phyloP scores from a whole-genome alignment of 2,888 invertebrate species.

The Lochmaea capreae region DNA sequence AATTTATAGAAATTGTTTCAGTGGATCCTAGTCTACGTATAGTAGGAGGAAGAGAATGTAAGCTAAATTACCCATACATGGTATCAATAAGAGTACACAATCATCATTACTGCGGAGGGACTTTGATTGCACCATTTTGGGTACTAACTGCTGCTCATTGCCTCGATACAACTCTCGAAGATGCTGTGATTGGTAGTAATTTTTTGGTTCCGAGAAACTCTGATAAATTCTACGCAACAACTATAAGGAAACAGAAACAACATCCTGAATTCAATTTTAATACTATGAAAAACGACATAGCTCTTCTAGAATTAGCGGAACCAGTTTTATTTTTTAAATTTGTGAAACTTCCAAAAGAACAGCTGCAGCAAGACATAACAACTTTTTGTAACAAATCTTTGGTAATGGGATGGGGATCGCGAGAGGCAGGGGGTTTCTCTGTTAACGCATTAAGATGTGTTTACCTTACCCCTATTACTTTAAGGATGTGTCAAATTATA shows the following conservation, averaged over 20 bases:
- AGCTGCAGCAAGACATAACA: not conserved
- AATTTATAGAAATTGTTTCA: not conserved
- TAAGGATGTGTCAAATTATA: not conserved
- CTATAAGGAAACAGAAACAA: not conserved
- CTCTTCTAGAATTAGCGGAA: not conserved
- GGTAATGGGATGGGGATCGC: slow-evolving; percentile 19
- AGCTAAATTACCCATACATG: slow-evolving; percentile 29
- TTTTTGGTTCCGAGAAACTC: not conserved
- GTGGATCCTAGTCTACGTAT: not conserved
- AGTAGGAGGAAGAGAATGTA: slow-evolving; percentile 13
- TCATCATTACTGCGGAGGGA: slow-evolving; percentile 37
- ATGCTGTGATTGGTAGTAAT: slow-evolving; percentile 7
- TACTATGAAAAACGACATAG: not conserved
- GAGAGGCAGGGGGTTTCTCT: too few species aligned
- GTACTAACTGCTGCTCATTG: slow-evolving; percentile 42
- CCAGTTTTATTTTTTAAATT: not conserved
- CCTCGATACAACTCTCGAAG: not conserved
- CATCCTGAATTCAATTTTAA: slow-evolving; percentile 2
- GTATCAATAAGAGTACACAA: slow-evolving; percentile 28
- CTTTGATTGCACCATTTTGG: slow-evolving; percentile 37
- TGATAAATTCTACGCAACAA: not conserved
- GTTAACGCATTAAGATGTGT: slow-evolving; percentile 5
- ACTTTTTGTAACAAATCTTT: not conserved
- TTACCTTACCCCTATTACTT: not conserved
- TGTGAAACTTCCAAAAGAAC: not conserved